Base-by-base conservation (phyloP, 2,113 vertebrate genomes). In the Cryptotis parvus region DNA sequence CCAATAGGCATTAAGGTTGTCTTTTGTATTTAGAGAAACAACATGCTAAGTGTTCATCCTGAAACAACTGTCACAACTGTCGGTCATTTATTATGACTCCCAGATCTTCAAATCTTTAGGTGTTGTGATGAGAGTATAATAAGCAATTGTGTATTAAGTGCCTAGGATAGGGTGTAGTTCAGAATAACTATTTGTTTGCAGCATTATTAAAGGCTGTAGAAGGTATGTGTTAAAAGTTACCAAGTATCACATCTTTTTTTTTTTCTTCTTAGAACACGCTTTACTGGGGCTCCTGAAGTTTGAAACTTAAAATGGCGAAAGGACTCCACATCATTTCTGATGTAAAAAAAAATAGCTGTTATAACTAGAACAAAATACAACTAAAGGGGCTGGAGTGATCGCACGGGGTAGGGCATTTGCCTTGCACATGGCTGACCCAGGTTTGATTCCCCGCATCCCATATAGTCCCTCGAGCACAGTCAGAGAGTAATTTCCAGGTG, bases 1-100 rank as follows among this genome's bases (percentile, higher is more conserved):
- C 78, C 39, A 65, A 75, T 11, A 69, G 4, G 11, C 65, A 84
- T 55, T 52, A 84, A 90, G 20, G 15, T 14, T 73, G 78, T 33
- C 41, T 85, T 70, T 41, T 90, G 22, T 35, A 79, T 72, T 74
- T 66, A 81, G 35, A 72, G 69, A 58, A 58, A 72, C 15, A 89
- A 11, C 49, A 58, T 45, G 20, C 14, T 63, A 91, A 22, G 33
- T 24, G 74, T 11, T 85, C 69, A 35, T 77, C 76, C 45, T 79
- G 65, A 77, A 79, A 37, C 33, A 84, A 65, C 68, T 15, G 11
- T 3, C 27, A 37, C 33, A 84, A 65, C 68, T 15, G 11, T 3
- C 27, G 15, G 2, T 4, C 37, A 22, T 9, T 66, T 74, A 61
- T 0, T 75, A 24, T 79, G 27, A 69, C 31, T 91, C 39, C 31